These are phyloP conservation scores for Calidris pygmaea DNA, from an alignment of 2,113 vertebrate species.

Conservation along the genomic window DNA sequence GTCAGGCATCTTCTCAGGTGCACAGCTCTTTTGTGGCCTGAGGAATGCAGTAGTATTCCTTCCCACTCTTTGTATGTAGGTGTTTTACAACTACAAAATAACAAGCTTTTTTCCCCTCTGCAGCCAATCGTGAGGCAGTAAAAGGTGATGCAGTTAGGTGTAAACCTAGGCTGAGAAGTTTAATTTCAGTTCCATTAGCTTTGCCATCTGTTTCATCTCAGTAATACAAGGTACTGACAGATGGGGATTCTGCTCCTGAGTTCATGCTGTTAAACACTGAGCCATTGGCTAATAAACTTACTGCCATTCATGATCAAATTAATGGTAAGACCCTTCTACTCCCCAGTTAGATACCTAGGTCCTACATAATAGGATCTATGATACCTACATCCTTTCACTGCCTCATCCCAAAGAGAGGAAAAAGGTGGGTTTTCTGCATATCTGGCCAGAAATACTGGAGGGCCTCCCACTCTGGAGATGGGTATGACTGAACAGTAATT, in stretches of 20 bases:
- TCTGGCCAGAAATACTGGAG: neutral
- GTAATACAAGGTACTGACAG: conserved; percentile 3
- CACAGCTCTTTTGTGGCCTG: neutral
- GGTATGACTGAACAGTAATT: neutral
- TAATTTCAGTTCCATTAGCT: conserved; percentile 25
- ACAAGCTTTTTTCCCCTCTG: neutral
- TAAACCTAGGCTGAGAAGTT: neutral
- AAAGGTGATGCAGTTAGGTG: neutral
- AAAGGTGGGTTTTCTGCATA: neutral
- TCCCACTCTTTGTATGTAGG: neutral
- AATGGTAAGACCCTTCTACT: neutral
- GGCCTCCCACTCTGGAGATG: neutral
- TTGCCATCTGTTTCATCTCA: conserved; percentile 32
- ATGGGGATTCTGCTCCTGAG: neutral
- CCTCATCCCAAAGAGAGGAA: neutral
- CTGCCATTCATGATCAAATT: neutral
- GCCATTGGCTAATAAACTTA: neutral
- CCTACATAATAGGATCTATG: neutral
- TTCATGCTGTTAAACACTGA: neutral
- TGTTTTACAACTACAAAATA: neutral
- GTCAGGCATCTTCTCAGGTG: neutral
- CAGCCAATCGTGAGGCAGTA: neutral
- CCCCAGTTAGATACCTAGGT: neutral
- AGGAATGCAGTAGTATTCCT: neutral
- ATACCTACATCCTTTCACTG: neutral